phyloP scores from a whole-genome alignment of 2,113 vertebrate genomes.

The Platanista minor region DNA sequence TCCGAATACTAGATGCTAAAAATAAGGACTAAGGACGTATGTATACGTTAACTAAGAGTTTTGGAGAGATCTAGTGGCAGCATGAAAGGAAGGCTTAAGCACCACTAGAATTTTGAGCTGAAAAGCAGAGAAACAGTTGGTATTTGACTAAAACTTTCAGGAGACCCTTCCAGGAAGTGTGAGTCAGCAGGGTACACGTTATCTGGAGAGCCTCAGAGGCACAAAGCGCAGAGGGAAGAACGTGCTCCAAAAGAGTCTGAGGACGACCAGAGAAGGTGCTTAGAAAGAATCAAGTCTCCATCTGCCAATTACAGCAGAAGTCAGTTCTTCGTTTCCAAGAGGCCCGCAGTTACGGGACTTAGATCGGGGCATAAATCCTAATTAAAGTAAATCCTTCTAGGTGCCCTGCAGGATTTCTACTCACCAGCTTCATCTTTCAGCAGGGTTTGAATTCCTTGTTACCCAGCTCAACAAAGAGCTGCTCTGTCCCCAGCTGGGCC shows the following conservation, averaged over 20 bases:
- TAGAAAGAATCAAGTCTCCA: background rate
- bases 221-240: too few relatives aligned
- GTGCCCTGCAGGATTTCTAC: background rate
- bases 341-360: background rate
- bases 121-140: background rate
- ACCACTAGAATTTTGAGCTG: background rate
- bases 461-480: background rate
- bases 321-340: background rate
- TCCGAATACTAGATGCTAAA: background rate
- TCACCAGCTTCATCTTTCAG: background rate
- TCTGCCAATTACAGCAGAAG: background rate
- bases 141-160: background rate
- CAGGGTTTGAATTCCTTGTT: too few relatives aligned
- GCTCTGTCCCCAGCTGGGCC: rapidly evolving
- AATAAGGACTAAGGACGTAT: background rate
- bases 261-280: background rate
- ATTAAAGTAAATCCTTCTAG: background rate
- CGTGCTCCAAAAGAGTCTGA: background rate
- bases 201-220: rapidly evolving
- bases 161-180: background rate
- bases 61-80: background rate
- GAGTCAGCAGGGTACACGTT: background rate
- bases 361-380: background rate
- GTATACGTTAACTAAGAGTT: background rate
- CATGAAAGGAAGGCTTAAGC: background rate